A percentile compares a stretch with the other conserved stretches of the same genome.
phyloP scores from a whole-genome alignment of 2,888 invertebrate genomes.

The Conus canariensis region DNA sequence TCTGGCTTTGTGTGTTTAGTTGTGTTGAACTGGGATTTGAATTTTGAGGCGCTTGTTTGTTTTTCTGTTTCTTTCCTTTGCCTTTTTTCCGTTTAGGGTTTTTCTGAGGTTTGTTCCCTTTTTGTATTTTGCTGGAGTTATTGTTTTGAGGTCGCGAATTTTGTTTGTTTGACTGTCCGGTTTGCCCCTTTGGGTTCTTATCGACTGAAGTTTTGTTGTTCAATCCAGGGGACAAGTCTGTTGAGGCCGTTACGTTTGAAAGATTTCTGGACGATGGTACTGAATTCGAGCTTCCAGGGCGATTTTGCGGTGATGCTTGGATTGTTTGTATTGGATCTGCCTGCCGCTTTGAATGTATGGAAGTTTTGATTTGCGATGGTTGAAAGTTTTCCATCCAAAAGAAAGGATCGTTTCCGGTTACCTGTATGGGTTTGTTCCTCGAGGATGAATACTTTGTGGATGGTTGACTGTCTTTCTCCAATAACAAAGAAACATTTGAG shows the following conservation, averaged over 20 bases:
- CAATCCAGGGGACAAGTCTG: neutral
- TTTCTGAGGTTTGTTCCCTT: neutral
- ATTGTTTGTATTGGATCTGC: neutral
- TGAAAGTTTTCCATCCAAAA: neutral
- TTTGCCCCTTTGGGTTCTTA: neutral
- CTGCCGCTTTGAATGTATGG: neutral
- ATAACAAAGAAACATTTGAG: neutral
- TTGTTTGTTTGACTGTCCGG: neutral
- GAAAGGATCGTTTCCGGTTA: neutral
- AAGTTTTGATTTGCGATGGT: neutral
- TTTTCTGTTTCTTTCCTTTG: neutral
- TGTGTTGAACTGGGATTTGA: too few relatives aligned
- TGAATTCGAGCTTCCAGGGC: neutral
- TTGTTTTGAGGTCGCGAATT: neutral
- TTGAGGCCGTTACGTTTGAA: neutral
- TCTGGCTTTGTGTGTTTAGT: neutral
- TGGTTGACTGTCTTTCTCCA: neutral
- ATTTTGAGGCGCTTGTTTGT: neutral
- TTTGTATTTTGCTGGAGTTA: neutral
- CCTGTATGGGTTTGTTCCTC: neutral
- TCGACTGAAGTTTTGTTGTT: neutral
- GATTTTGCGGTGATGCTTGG: neutral
- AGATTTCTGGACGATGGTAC: neutral
- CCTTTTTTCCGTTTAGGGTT: neutral
- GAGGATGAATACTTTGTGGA: neutral